Conservation (phyloP, 2,113 vertebrate genomes). For the Piliocolobus tephrosceles region DNA sequence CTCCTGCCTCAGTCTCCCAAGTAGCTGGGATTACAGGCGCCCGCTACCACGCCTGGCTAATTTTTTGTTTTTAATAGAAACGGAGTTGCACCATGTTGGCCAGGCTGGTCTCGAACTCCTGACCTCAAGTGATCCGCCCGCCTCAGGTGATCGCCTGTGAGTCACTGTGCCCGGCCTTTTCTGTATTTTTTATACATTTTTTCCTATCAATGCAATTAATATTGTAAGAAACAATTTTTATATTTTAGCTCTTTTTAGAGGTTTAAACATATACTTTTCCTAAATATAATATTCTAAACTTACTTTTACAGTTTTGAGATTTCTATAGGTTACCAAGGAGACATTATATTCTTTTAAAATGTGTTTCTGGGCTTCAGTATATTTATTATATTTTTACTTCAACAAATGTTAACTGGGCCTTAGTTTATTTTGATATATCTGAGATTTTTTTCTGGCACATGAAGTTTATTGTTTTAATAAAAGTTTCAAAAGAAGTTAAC, state of each 20-base stretch:
- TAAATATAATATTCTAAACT: slow-evolving; percentile 20
- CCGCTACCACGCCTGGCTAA: no score
- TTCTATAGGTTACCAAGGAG: not conserved
- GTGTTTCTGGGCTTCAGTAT: slow-evolving; percentile 5
- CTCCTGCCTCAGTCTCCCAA: no score
- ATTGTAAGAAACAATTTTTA: not conserved
- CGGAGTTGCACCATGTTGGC: no score
- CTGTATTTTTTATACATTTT: not conserved
- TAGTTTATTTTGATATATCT: slow-evolving; percentile 46
- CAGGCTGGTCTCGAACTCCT: no score
- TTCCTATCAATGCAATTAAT: not conserved
- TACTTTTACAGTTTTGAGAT: slow-evolving; percentile 35
- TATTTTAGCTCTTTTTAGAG: slow-evolving; percentile 24
- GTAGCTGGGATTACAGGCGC: no score
- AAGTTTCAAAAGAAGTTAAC: slow-evolving; percentile 1
- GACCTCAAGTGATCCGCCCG: no score
- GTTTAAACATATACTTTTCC: not conserved
- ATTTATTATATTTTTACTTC: slow-evolving; percentile 2
- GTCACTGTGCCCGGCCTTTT: no score
- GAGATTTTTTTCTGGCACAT: not conserved
- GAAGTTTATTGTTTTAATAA: slow-evolving; percentile 11
- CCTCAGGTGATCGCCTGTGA: no score
- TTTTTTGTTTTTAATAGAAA: no score
- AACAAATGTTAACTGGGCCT: not conserved
- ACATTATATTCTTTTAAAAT: not conserved